A percentile compares a stretch with the other conserved stretches of the same genome.
These are phyloP conservation scores for Uropsilus gracilis DNA, from an alignment of 2,113 vertebrate genomes.

Conservation along the genomic window DNA sequence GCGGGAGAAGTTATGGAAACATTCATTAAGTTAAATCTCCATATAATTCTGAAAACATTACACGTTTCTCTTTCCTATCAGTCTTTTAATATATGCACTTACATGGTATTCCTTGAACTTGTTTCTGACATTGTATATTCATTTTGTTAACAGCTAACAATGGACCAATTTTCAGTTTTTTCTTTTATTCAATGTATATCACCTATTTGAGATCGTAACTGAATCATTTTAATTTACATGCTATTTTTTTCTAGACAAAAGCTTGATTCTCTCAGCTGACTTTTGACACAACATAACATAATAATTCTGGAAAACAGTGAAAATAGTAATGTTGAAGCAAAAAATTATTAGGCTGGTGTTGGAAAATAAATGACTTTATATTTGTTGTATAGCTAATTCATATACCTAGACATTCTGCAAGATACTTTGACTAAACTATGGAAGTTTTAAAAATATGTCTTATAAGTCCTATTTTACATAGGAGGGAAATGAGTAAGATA, in stretches of 20 bases:
- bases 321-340: not conserved
- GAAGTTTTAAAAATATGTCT: not conserved
- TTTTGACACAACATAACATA: not conserved
- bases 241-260: constrained; percentile 4
- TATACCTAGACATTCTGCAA: not conserved
- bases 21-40: not conserved
- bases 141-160: not conserved
- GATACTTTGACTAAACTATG: not conserved
- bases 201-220: not conserved
- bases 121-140: constrained; percentile 17
- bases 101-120: not conserved
- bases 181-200: not conserved
- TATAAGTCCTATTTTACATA: not conserved
- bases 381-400: not conserved
- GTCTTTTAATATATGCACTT: not conserved
- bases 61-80: not conserved
- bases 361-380: constrained; percentile 24
- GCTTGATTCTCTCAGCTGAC: not conserved
- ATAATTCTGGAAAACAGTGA: constrained; percentile 25
- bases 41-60: not conserved
- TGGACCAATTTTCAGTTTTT: not conserved
- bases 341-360: not conserved
- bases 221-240: not conserved
- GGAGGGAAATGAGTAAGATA: not conserved
- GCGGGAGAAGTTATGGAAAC: not conserved